Percentiles rank a stretch among this genome's conserved stretches.
Evolutionary conservation across 2,113 vertebrate species (phyloP).

Genomic region (Poeciliopsis occidentalis): DNA sequence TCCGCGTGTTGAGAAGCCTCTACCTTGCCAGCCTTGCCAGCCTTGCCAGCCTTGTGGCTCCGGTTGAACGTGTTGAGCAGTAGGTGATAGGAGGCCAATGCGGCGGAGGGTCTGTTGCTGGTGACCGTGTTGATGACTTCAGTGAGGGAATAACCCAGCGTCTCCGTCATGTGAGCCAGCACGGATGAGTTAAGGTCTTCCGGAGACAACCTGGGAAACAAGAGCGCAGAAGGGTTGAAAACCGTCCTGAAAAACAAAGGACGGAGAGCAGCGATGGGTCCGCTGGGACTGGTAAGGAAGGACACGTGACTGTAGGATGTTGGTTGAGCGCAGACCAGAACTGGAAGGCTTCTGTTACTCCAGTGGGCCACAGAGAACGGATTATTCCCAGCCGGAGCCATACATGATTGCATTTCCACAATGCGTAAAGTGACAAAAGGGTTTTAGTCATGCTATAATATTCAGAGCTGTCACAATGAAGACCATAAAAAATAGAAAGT

Average conservation of each 20-base stretch:
- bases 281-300: not conserved
- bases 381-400: constrained; percentile 35
- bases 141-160: constrained; percentile 75
- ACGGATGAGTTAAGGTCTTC: constrained; percentile 81
- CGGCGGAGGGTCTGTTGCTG: constrained; percentile 82
- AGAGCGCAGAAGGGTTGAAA: not conserved
- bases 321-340: constrained; percentile 4
- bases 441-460: constrained; percentile 50
- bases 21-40: constrained; percentile 74
- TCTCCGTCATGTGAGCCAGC: constrained; percentile 82
- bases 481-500: constrained; percentile 48
- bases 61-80: constrained; percentile 82
- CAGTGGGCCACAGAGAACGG: constrained; percentile 46
- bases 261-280: not conserved
- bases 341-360: constrained; percentile 26
- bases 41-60: constrained; percentile 75
- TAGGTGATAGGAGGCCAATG: constrained; percentile 84
- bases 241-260: not conserved
- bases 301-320: constrained; percentile 11
- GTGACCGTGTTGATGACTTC: constrained; percentile 81
- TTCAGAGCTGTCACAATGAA: constrained; percentile 41
- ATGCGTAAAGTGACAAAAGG: constrained; percentile 59
- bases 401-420: constrained; percentile 66
- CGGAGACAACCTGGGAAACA: constrained; percentile 71
- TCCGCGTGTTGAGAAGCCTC: not conserved